phyloP scores from a whole-genome alignment of 2,797 vertebrate species.

The Acanthopagrus latus region DNA sequence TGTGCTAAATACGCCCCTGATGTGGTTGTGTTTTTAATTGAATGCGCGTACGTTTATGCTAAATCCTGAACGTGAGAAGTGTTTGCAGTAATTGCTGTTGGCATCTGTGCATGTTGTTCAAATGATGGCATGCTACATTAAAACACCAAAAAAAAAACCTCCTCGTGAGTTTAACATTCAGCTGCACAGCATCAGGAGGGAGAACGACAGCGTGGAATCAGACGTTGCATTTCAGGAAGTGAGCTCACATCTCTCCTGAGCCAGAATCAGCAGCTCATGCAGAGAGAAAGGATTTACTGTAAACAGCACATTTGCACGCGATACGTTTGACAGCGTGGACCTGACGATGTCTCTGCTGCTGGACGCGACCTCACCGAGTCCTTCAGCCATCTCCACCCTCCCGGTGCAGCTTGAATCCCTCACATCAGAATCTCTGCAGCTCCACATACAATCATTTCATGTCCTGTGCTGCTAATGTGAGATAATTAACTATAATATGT shows the following conservation, averaged over 20 bases:
- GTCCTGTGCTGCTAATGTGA: background rate
- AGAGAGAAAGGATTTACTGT: background rate
- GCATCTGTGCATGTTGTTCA: background rate
- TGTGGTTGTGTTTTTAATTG: constrained; percentile 23
- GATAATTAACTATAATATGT: background rate
- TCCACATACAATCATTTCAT: background rate
- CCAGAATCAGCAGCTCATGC: constrained; percentile 19
- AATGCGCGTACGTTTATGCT: constrained; percentile 20
- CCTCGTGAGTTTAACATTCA: no score
- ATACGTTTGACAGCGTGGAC: background rate
- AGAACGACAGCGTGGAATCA: background rate
- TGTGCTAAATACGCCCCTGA: constrained; percentile 25
- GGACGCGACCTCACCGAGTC: background rate
- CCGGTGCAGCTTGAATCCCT: background rate
- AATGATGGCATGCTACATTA: background rate
- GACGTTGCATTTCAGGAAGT: background rate
- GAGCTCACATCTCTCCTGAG: background rate
- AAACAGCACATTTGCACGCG: constrained; percentile 24
- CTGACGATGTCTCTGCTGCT: background rate
- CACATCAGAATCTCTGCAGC: background rate
- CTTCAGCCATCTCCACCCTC: background rate
- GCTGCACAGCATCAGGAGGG: background rate
- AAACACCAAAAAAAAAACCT: no score
- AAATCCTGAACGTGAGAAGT: constrained; percentile 8
- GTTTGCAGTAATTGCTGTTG: constrained; percentile 14